Percentiles rank a stretch among this genome's conserved stretches.
These are phyloP conservation scores for Bombus cullumanus DNA, from an alignment of 1,140 invertebrate species.

Conservation along the genomic window DNA sequence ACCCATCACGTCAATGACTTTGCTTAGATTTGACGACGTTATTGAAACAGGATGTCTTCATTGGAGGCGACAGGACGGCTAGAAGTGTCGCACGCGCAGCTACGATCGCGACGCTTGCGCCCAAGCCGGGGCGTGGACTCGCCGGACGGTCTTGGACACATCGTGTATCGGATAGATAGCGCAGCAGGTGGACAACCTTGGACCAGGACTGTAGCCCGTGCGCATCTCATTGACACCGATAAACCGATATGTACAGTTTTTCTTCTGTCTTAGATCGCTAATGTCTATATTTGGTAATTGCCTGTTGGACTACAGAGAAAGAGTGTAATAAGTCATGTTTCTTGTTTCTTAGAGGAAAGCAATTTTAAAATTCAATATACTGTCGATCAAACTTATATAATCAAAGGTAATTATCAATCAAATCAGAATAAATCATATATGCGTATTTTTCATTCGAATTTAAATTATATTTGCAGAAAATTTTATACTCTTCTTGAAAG, in stretches of 20 bases:
- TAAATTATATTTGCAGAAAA: background rate
- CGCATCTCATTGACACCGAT: slow-evolving; percentile 74
- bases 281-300: background rate
- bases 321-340: too few relatives aligned
- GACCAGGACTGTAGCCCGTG: slow-evolving; percentile 56
- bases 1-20: background rate
- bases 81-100: background rate
- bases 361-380: too few relatives aligned
- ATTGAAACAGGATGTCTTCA: slow-evolving; percentile 33
- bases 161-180: slow-evolving; percentile 50
- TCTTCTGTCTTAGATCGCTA: background rate
- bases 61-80: background rate
- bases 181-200: slow-evolving; percentile 72
- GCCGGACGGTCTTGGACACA: slow-evolving; percentile 5
- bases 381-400: too few relatives aligned
- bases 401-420: too few relatives aligned
- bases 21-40: slow-evolving; percentile 46
- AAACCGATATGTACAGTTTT: slow-evolving; percentile 47
- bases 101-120: slow-evolving; percentile 25
- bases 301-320: too few relatives aligned
- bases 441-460: too few relatives aligned
- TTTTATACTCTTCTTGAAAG: background rate
- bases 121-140: slow-evolving; percentile 24
- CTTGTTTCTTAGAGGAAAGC: too few relatives aligned
- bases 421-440: too few relatives aligned